Conservation (phyloP, 2,113 vertebrate species). For the Meriones unguiculatus region DNA sequence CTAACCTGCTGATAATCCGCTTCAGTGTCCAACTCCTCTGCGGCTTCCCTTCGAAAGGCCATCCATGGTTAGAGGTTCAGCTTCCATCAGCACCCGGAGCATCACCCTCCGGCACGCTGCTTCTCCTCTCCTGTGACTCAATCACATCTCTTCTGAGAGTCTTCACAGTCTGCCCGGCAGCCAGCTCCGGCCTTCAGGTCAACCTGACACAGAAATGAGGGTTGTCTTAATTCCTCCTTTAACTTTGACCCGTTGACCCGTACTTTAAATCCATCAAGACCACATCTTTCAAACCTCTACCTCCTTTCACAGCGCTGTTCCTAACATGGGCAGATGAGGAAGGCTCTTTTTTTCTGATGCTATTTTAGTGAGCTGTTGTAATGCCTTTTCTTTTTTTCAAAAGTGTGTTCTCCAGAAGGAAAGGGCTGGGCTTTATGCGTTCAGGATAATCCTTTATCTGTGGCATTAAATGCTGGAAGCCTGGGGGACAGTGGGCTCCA, state of each 20-base stretch:
- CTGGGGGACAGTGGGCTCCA: not conserved
- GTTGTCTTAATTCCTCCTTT: conserved; percentile 7
- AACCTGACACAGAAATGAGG: not conserved
- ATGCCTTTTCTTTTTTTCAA: conserved; percentile 10
- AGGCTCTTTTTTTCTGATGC: not conserved
- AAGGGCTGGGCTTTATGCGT: not conserved
- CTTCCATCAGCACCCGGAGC: not conserved
- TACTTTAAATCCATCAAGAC: conserved; percentile 8
- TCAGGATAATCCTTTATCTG: not conserved
- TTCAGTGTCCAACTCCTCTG: not conserved
- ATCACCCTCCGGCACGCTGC: not conserved
- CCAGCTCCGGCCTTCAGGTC: not conserved
- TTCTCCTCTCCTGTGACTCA: not conserved
- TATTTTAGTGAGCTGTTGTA: not conserved
- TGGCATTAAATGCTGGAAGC: not conserved
- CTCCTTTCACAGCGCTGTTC: not conserved
- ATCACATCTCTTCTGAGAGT: not conserved
- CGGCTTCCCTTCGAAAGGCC: not conserved
- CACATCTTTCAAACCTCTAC: not conserved
- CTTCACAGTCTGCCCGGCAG: not conserved
- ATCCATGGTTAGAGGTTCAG: not conserved
- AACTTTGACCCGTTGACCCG: not conserved
- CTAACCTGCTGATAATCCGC: not conserved
- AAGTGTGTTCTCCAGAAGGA: not conserved
- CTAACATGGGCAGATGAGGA: not conserved